phyloP scores from a whole-genome alignment of 2,888 invertebrate species.

The Drosophila incognita region DNA sequence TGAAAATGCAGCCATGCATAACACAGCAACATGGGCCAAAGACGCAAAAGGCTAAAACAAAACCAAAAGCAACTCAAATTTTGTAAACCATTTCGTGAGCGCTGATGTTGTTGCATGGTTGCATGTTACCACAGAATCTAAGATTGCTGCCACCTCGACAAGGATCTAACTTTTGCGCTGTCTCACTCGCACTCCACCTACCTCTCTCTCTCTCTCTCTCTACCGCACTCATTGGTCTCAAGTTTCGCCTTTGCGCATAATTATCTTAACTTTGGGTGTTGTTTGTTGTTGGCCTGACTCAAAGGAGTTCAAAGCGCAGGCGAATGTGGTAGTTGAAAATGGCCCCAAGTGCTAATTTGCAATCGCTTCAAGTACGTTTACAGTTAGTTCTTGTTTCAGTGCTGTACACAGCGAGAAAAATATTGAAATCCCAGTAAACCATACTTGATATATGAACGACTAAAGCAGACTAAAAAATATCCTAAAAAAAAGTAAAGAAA shows the following conservation, averaged over 20 bases:
- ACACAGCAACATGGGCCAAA: slow-evolving; percentile 42
- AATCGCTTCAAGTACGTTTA: slow-evolving; percentile 53
- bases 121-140: slow-evolving; percentile 47
- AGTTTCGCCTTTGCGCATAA: slow-evolving; percentile 54
- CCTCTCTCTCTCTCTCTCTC: neutral
- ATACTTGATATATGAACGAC: neutral
- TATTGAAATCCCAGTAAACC: neutral
- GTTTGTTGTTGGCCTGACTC: slow-evolving; percentile 44
- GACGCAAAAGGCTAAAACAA: slow-evolving; percentile 17
- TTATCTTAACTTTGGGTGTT: slow-evolving; percentile 55
- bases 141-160: slow-evolving; percentile 46
- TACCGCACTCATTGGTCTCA: slow-evolving; percentile 10
- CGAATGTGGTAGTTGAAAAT: slow-evolving; percentile 12
- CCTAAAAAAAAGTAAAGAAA: neutral
- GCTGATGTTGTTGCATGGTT: slow-evolving; percentile 30
- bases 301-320: slow-evolving; percentile 63
- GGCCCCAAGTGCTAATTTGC: slow-evolving; percentile 51
- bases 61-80: slow-evolving; percentile 23
- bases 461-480: neutral
- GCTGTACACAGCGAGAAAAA: neutral
- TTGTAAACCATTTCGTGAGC: slow-evolving; percentile 36
- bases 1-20: slow-evolving; percentile 77
- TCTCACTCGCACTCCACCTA: neutral
- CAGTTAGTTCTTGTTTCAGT: slow-evolving; percentile 22
- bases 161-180: slow-evolving; percentile 23